Evolutionary conservation across 2,888 invertebrate genomes (phyloP), one percentile per base, ranked within the genome.

Genomic region (Acanthosepion lycidas): DNA sequence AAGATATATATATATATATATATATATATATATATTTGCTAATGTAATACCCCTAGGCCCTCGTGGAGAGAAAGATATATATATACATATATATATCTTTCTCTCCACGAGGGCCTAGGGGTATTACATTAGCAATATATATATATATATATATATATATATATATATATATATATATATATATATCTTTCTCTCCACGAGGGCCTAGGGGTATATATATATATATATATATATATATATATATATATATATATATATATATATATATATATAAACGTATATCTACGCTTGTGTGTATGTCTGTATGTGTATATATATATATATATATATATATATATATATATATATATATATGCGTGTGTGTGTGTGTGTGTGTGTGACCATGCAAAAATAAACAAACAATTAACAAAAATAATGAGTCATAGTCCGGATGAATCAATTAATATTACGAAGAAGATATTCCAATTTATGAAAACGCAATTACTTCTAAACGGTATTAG

Each of bases 281-380:
- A 93, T 26, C 49, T 49, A 51, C 26, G 51, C 15, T 8, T 93
- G 51, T 28, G 12, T 49, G 26, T 26, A 8, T 49, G 51, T 51
- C 51, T 49, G 51, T 28, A 93, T 49, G 53, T 51, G 53, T 28
- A 53, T 51, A 93, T 51, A 94, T 53, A 59, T 51, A 94, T 51
- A 94, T 59, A 94, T 51, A 94, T 55, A 95, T 78, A 95, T 48
- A 94, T 53, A 94, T 49, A 94, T 64, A 94, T n/a, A 95, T 48
- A 94, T 64, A 95, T 48, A 59, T 92, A 92, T 91, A 94, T 92
- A 78, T 91, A 92, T 59, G 92, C 51, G 93, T 92, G 92, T 53
- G 94, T 55, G 94, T 59, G 94, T 92, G 78, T 91, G 91, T n/a
- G 20, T 91, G n/a, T 91, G 5, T 91, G 20, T 1, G 20, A 6